phyloP scores from a whole-genome alignment of 2,113 vertebrate species.

The Raphicerus campestris region DNA sequence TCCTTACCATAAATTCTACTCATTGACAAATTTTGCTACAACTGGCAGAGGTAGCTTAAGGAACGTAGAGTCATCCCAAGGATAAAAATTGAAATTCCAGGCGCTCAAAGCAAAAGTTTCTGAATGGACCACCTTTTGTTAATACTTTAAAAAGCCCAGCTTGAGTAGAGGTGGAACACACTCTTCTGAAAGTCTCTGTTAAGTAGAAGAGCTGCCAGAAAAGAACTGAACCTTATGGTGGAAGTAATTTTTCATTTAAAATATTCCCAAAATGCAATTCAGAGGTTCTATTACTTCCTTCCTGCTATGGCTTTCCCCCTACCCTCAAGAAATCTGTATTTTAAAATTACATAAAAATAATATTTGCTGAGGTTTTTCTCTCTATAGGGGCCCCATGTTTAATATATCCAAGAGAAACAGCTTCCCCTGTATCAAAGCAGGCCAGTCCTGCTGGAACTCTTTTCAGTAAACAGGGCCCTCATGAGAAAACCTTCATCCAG shows the following conservation, averaged over 20 bases:
- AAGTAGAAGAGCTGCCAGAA: background rate
- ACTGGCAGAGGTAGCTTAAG: background rate
- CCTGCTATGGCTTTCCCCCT: background rate
- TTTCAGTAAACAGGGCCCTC: background rate
- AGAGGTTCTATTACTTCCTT: background rate
- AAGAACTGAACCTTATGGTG: background rate
- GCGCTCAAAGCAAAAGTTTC: background rate
- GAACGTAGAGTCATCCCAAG: background rate
- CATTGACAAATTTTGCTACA: background rate
- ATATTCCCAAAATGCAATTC: background rate
- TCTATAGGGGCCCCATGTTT: background rate
- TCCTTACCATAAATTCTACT: background rate
- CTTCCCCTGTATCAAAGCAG: background rate
- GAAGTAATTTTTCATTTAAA: background rate
- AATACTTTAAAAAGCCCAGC: background rate
- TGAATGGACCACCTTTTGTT: background rate
- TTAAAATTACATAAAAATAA: background rate
- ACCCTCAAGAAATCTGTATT: background rate
- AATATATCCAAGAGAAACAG: background rate
- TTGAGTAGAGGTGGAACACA: background rate
- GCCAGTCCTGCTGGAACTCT: background rate
- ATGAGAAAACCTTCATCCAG: background rate
- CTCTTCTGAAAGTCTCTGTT: background rate
- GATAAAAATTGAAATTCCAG: background rate
- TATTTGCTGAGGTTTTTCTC: background rate